These are phyloP conservation scores for Vanessa cardui DNA, from an alignment of 2,888 invertebrate species.

Conservation along the genomic window DNA sequence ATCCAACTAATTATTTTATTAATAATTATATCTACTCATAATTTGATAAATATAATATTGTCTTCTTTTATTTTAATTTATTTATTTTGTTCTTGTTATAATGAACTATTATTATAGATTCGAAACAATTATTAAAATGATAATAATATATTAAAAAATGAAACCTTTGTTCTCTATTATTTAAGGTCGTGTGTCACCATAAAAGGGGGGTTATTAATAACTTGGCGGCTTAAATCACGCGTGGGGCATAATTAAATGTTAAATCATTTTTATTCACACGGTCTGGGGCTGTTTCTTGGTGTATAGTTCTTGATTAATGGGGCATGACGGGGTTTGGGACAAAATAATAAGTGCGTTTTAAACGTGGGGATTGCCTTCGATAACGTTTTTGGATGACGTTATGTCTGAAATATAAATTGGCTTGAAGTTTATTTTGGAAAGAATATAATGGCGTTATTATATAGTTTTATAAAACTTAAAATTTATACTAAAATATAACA, in stretches of 20 bases:
- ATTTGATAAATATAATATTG: no score
- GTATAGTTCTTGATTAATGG: constrained; percentile 7
- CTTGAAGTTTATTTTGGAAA: no score
- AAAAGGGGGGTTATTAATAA: constrained; percentile 15
- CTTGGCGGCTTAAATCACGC: constrained; percentile 31
- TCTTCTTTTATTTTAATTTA: no score
- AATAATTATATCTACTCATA: no score
- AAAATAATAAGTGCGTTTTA: constrained; percentile 3
- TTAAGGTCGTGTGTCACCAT: background rate
- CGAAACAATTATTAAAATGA: no score
- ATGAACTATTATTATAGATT: no score
- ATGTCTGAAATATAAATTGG: background rate
- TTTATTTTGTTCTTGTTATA: no score
- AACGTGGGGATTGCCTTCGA: background rate
- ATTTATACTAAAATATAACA: no score
- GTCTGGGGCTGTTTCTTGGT: background rate
- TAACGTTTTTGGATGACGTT: background rate
- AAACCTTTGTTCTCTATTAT: background rate
- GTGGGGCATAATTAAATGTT: constrained; percentile 33
- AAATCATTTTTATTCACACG: constrained; percentile 27
- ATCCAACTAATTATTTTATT: no score
- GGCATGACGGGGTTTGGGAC: constrained; percentile 4
- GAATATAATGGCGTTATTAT: no score
- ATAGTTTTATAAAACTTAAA: no score
- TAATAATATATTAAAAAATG: no score